Conservation (phyloP, 2,113 vertebrate genomes). For the Andinoacara biseriatus region DNA sequence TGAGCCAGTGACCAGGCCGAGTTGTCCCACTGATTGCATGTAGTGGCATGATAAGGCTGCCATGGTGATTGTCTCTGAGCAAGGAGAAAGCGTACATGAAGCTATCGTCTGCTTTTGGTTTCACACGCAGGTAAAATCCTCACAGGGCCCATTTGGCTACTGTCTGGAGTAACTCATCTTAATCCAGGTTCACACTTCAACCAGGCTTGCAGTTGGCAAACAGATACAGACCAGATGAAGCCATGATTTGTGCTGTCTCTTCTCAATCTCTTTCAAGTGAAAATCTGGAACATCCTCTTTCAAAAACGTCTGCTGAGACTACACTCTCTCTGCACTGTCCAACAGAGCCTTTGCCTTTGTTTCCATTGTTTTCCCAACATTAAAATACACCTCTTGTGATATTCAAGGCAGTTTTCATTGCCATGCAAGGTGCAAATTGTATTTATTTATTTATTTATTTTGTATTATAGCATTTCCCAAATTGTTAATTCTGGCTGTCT, state of each 20-base stretch:
- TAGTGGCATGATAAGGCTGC: slow-evolving; percentile 66
- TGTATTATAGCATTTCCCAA: neutral
- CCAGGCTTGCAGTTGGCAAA: slow-evolving; percentile 51
- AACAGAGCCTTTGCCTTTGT: slow-evolving; percentile 42
- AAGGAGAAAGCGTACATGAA: slow-evolving; percentile 43
- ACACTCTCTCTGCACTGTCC: slow-evolving; percentile 42
- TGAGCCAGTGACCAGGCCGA: slow-evolving; percentile 67
- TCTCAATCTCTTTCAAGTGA: slow-evolving; percentile 48
- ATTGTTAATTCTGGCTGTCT: slow-evolving; percentile 15
- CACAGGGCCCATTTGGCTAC: slow-evolving; percentile 37
- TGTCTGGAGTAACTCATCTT: slow-evolving; percentile 50
- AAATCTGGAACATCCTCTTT: slow-evolving; percentile 49
- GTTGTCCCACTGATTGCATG: slow-evolving; percentile 63
- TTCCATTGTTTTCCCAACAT: slow-evolving; percentile 38
- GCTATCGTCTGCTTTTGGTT: slow-evolving; percentile 43
- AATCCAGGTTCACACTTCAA: slow-evolving; percentile 63
- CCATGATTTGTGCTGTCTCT: slow-evolving; percentile 35
- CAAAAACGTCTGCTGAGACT: slow-evolving; percentile 48
- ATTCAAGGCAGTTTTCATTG: slow-evolving; percentile 20
- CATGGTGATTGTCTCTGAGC: slow-evolving; percentile 58
- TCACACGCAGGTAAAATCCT: slow-evolving; percentile 53
- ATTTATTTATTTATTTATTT: neutral
- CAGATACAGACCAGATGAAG: slow-evolving; percentile 52
- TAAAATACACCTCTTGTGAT: slow-evolving; percentile 23
- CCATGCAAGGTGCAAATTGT: slow-evolving; percentile 19